phyloP scores from a whole-genome alignment of 2,888 invertebrate genomes.

The Sinodicranocentrus sp. region DNA sequence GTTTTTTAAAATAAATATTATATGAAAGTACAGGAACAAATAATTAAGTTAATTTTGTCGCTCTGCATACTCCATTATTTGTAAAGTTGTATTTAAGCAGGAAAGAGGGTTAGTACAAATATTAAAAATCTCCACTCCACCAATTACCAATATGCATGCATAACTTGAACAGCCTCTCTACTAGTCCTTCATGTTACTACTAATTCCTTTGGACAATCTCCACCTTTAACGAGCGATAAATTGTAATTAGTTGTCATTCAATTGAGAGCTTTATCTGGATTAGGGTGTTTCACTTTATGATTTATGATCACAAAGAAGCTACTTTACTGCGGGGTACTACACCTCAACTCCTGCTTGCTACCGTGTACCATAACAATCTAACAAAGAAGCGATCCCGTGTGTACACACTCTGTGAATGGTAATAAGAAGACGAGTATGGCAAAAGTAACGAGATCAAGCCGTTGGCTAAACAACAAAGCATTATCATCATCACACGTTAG shows the following conservation, averaged over 20 bases:
- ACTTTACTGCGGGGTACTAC: slow-evolving; percentile 1
- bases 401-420: background rate
- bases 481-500: slow-evolving; percentile 37
- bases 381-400: no score
- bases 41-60: no score
- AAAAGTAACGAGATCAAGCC: slow-evolving; percentile 54
- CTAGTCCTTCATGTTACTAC: slow-evolving; percentile 9
- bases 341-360: background rate
- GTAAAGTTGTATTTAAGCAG: no score
- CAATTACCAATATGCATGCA: background rate
- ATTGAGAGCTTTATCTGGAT: slow-evolving; percentile 66
- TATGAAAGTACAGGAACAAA: no score
- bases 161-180: background rate
- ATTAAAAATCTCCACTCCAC: no score
- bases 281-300: slow-evolving; percentile 67
- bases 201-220: slow-evolving; percentile 59
- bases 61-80: no score
- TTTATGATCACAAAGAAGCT: slow-evolving; percentile 54
- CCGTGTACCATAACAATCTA: no score
- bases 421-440: slow-evolving; percentile 17
- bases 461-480: slow-evolving; percentile 35
- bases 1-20: no score
- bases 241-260: slow-evolving; percentile 71
- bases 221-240: slow-evolving; percentile 64
- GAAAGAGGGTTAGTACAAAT: no score